Evolutionary conservation across 2,888 invertebrate species (phyloP).

Genomic region (Cryptus armator): DNA sequence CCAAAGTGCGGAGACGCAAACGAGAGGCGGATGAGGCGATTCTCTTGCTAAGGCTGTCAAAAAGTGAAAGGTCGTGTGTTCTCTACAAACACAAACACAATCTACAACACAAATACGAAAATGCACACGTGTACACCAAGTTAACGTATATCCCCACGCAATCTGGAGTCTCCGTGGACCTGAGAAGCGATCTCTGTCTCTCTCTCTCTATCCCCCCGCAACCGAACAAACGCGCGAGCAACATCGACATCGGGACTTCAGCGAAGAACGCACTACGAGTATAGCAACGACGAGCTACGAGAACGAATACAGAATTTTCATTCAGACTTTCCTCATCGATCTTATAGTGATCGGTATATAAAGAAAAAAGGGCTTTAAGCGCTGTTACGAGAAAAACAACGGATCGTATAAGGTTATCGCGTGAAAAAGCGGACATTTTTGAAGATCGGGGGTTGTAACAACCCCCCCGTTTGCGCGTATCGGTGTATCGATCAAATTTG

Average conservation of each 20-base stretch:
- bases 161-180: conserved; percentile 72
- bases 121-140: conserved; percentile 31
- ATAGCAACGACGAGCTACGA: conserved; percentile 47
- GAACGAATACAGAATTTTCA: conserved; percentile 65
- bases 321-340: conserved; percentile 56
- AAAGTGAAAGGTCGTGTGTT: conserved; percentile 83
- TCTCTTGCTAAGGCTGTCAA: conserved; percentile 73
- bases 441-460: not conserved
- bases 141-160: conserved; percentile 73
- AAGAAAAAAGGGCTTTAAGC: not conserved
- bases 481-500: not conserved
- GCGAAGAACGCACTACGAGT: conserved; percentile 51
- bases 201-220: conserved; percentile 39
- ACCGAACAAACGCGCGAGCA: conserved; percentile 23
- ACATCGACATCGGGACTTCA: conserved; percentile 40
- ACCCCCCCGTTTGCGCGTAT: not conserved
- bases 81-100: conserved; percentile 62
- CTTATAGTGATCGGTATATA: conserved; percentile 5
- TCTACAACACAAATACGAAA: conserved; percentile 44
- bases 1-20: conserved; percentile 22
- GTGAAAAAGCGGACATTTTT: not conserved
- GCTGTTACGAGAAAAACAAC: not conserved
- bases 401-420: not conserved
- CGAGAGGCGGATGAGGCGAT: conserved; percentile 49
- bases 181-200: conserved; percentile 49